These are phyloP conservation scores for Anoplophora glabripennis DNA, from an alignment of 1,140 invertebrate genomes.

Conservation along the genomic window DNA sequence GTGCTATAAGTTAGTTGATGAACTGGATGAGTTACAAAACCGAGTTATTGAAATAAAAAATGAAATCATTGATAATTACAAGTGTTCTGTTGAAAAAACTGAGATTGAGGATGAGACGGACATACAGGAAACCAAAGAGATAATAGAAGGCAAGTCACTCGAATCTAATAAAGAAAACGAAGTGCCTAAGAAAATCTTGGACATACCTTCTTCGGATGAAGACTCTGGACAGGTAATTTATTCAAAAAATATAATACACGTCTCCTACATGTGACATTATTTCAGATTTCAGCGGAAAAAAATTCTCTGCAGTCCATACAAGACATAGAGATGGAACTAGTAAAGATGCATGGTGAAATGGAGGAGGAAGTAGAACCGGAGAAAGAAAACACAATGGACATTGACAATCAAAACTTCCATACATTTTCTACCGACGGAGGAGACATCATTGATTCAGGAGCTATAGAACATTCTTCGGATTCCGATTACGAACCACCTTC, in stretches of 20 bases:
- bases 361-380: constrained; percentile 21
- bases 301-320: constrained; percentile 36
- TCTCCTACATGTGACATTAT: no score
- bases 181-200: constrained; percentile 40
- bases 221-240: constrained; percentile 32
- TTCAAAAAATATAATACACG: background rate
- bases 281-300: constrained; percentile 15
- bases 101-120: background rate
- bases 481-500: constrained; percentile 34
- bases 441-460: constrained; percentile 34
- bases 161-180: constrained; percentile 21
- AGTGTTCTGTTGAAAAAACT: background rate
- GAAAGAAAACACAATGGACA: constrained; percentile 12
- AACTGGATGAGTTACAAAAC: constrained; percentile 59
- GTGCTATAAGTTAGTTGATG: constrained; percentile 60
- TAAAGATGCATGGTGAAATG: constrained; percentile 39
- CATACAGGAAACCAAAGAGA: background rate
- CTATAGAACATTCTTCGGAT: constrained; percentile 37
- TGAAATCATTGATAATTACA: constrained; percentile 41
- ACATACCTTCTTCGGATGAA: constrained; percentile 46
- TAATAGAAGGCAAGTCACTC: no score
- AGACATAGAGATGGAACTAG: constrained; percentile 45
- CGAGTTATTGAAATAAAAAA: constrained; percentile 35
- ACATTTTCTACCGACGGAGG: constrained; percentile 16
- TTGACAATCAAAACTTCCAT: constrained; percentile 11